Evolutionary conservation across 2,113 vertebrate genomes (phyloP).

Genomic region (human (Homo sapiens)): DNA sequence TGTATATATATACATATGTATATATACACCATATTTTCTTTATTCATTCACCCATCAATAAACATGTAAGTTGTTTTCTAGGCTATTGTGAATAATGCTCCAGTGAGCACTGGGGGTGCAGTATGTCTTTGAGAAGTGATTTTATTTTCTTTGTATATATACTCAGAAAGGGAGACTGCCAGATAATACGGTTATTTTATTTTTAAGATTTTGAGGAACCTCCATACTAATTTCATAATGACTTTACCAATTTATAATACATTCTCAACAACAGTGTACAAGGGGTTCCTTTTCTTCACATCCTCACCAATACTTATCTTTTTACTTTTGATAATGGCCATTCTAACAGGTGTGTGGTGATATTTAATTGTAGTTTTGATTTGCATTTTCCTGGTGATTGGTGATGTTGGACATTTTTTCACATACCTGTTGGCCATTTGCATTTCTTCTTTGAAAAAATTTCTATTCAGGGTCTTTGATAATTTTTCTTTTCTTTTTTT

Average conservation of each 20-base stretch:
- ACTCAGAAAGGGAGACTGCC: neutral
- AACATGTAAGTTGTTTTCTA: neutral
- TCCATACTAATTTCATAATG: neutral
- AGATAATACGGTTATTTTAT: neutral
- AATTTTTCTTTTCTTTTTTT: neutral
- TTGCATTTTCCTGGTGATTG: neutral
- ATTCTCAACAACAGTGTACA: neutral
- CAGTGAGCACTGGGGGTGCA: neutral
- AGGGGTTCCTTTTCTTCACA: neutral
- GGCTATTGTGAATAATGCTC: neutral
- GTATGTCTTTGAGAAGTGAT: neutral
- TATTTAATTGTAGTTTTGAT: neutral
- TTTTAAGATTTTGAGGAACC: neutral
- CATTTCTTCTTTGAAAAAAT: neutral
- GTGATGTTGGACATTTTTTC: neutral
- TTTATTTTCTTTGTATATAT: neutral
- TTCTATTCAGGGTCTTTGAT: neutral
- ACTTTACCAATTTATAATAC: neutral
- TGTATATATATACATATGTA: neutral
- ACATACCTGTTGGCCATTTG: neutral
- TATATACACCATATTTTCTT: neutral
- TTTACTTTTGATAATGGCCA: neutral
- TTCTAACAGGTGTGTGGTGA: neutral
- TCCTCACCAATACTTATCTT: neutral
- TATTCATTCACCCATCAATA: neutral